Evolutionary conservation across 1,140 invertebrate genomes (phyloP).

Genomic region (Lepidurus couesii): DNA sequence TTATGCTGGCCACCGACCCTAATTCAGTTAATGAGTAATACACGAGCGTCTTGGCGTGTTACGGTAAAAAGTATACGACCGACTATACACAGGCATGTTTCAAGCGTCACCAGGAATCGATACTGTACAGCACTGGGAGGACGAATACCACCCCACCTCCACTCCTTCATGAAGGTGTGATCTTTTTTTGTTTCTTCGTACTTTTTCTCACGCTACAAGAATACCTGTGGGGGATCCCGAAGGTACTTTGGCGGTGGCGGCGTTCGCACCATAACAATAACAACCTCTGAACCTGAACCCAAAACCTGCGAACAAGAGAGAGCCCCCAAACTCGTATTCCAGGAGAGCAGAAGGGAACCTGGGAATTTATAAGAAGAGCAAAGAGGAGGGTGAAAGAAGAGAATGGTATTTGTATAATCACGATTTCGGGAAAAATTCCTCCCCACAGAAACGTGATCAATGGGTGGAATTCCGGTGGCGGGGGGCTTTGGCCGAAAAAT

Average conservation of each 20-base stretch:
- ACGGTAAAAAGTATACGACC: background rate
- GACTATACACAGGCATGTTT: background rate
- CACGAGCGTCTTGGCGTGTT: background rate
- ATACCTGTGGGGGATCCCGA: background rate
- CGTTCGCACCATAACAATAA: background rate
- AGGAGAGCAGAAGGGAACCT: too few species aligned
- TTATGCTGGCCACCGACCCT: background rate
- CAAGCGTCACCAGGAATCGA: background rate
- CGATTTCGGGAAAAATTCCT: too few species aligned
- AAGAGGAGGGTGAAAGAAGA: background rate
- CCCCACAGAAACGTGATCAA: background rate
- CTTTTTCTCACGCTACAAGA: slow-evolving; percentile 5
- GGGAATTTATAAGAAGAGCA: background rate
- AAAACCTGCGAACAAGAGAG: background rate
- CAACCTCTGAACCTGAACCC: background rate
- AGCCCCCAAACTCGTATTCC: background rate
- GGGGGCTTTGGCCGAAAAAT: too few species aligned
- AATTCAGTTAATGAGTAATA: slow-evolving; percentile 17
- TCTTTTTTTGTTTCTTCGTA: background rate
- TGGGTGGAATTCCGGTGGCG: background rate
- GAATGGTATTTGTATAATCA: background rate
- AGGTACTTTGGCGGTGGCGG: background rate
- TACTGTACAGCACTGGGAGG: background rate
- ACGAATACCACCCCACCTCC: background rate
- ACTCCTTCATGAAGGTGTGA: background rate